phyloP scores from a whole-genome alignment of 30 jellyfish, hydroid and myxozoan genomes.

The Chironex yamaguchii region DNA sequence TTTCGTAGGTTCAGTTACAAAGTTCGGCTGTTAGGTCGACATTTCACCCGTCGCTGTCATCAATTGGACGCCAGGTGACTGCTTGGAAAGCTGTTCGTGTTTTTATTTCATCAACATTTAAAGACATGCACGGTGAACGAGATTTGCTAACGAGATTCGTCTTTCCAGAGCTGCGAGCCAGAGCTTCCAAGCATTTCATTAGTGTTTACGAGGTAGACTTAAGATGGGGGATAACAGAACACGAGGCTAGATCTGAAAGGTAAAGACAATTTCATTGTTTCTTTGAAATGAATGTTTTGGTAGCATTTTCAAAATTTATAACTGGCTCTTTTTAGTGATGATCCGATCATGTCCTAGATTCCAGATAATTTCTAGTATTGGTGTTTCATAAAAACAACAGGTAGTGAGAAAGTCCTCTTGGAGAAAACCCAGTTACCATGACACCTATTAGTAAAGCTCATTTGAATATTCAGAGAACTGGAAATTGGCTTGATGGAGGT shows the following conservation, averaged over 20 bases:
- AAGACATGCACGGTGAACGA: conserved; percentile 98
- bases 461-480: neutral
- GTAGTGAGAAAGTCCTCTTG: too few relatives aligned
- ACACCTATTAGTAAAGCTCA: neutral
- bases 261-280: neutral
- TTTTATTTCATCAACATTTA: conserved; percentile 92
- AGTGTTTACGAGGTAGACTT: conserved; percentile 89
- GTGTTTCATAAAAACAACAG: too few relatives aligned
- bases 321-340: too few relatives aligned
- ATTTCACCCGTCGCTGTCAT: too few relatives aligned
- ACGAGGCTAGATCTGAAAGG: conserved; percentile 87
- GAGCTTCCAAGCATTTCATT: conserved; percentile 81
- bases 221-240: conserved; percentile 98
- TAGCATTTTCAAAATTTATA: too few relatives aligned
- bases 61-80: too few relatives aligned
- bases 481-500: neutral
- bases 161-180: conserved; percentile 85
- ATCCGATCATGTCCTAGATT: too few relatives aligned
- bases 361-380: too few relatives aligned
- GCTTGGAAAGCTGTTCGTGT: conserved; percentile 89
- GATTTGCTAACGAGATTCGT: conserved; percentile 89
- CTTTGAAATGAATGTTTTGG: neutral
- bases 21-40: too few relatives aligned
- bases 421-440: too few relatives aligned
- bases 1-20: too few relatives aligned